Evolutionary conservation across 2,113 vertebrate species (phyloP).

Genomic region (Gymnocephalus cernua): DNA sequence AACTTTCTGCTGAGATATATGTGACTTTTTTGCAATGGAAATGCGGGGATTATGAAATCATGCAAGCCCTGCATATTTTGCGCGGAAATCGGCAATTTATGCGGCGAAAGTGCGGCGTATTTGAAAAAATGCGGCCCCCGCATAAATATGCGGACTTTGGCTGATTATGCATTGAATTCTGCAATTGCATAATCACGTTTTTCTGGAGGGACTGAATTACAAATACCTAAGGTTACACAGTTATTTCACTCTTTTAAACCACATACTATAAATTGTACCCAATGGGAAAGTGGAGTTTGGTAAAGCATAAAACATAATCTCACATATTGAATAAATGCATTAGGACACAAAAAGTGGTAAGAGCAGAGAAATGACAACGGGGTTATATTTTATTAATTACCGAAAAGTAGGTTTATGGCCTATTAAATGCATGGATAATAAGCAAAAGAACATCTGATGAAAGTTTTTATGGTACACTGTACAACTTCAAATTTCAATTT

Average conservation of each 20-base stretch:
- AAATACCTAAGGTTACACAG: not conserved
- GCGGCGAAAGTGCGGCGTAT: too few species aligned
- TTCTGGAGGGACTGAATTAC: too few species aligned
- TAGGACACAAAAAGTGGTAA: not conserved
- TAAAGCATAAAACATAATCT: not conserved
- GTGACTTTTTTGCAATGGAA: too few species aligned
- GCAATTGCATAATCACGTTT: too few species aligned
- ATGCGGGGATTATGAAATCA: too few species aligned
- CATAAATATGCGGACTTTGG: too few species aligned
- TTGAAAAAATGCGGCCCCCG: too few species aligned
- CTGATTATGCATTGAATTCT: too few species aligned
- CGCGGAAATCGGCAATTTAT: too few species aligned
- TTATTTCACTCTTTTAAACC: conserved; percentile 14
- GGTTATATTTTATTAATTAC: not conserved
- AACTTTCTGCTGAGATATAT: too few species aligned
- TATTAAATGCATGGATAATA: not conserved
- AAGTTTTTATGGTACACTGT: not conserved
- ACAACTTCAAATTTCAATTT: not conserved
- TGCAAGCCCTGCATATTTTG: too few species aligned
- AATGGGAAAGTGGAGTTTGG: not conserved
- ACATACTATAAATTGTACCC: conserved; percentile 11
- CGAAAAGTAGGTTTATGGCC: not conserved
- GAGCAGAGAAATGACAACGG: not conserved
- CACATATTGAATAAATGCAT: not conserved
- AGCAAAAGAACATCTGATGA: not conserved